A percentile compares a stretch with the other conserved stretches of the same genome.
Conservation (phyloP, 37 sponge, comb jelly and placozoan genomes). For the Corticium candelabrum region DNA sequence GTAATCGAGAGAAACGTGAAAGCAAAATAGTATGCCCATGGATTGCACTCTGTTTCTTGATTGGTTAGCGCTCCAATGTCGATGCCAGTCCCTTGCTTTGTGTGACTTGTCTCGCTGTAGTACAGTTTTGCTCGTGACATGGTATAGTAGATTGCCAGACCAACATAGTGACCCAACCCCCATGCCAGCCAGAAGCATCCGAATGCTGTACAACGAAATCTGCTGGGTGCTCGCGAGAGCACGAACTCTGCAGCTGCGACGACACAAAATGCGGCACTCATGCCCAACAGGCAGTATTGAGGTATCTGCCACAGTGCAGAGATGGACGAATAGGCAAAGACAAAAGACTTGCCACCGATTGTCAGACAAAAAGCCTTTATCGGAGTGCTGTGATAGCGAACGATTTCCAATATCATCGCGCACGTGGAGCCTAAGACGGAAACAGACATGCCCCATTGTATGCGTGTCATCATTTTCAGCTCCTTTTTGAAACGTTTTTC, state of each 20-base stretch:
- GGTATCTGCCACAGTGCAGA: neutral
- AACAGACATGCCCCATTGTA: neutral
- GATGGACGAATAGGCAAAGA: neutral
- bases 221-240: neutral
- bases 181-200: neutral
- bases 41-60: too few relatives aligned
- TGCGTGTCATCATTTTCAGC: neutral
- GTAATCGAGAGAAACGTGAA: too few relatives aligned
- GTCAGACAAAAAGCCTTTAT: neutral
- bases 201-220: neutral
- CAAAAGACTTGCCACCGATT: neutral
- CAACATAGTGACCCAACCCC: neutral
- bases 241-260: neutral
- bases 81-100: too few relatives aligned
- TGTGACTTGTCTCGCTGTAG: too few relatives aligned
- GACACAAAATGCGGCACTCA: neutral
- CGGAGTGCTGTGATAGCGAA: neutral
- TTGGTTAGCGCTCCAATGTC: too few relatives aligned
- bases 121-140: neutral
- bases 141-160: neutral
- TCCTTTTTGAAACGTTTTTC: neutral
- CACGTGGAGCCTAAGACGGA: neutral
- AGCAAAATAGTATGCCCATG: too few relatives aligned
- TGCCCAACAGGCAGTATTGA: neutral
- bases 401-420: neutral